Conservation (phyloP, 2,113 vertebrate species). For the Microtus richardsoni region DNA sequence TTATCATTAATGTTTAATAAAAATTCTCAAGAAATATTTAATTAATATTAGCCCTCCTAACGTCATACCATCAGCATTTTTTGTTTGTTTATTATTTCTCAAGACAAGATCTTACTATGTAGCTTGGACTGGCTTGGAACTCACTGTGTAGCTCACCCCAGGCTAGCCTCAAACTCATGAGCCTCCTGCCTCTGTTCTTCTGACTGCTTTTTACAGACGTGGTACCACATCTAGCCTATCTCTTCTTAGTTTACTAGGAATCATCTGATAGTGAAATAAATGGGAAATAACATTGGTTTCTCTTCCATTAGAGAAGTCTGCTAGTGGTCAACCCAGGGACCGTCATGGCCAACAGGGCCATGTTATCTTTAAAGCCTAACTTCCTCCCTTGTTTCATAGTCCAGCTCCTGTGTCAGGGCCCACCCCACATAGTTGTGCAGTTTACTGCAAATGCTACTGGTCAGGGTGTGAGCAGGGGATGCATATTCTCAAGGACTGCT, state of each 20-base stretch:
- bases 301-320: background rate
- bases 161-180: background rate
- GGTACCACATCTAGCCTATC: background rate
- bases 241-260: slow-evolving; percentile 51
- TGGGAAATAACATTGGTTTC: slow-evolving; percentile 42
- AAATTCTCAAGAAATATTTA: slow-evolving; percentile 55
- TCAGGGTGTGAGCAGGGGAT: background rate
- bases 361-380: slow-evolving; percentile 19
- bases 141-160: background rate
- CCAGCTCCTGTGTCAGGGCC: background rate
- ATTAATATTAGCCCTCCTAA: background rate
- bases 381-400: slow-evolving; percentile 9
- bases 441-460: slow-evolving; percentile 15
- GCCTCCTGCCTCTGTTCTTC: background rate
- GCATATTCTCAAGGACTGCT: background rate
- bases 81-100: background rate
- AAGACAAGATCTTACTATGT: background rate
- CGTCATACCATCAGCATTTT: background rate
- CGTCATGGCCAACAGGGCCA: background rate
- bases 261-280: slow-evolving; percentile 25
- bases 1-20: background rate
- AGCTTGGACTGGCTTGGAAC: background rate
- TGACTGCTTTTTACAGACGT: background rate
- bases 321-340: background rate
- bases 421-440: background rate